Percentiles rank a stretch among this genome's conserved stretches.
phyloP scores from a whole-genome alignment of 2,888 invertebrate species.

The Platycheirus rosarum region DNA sequence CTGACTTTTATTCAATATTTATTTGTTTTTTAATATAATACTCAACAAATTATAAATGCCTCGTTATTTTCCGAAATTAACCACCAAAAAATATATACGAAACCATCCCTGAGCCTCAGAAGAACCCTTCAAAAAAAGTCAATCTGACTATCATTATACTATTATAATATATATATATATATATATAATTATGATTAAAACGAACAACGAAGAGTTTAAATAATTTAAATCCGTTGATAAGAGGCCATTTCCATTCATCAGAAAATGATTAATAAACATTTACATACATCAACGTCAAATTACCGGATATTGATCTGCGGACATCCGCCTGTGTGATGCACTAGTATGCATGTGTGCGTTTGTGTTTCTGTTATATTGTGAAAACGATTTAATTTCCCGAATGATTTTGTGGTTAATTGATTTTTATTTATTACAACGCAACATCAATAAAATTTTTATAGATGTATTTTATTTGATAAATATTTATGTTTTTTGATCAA shows the following conservation, averaged over 20 bases:
- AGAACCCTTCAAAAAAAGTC: too few relatives aligned
- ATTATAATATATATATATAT: too few relatives aligned
- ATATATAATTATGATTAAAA: not conserved
- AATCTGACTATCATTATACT: too few relatives aligned
- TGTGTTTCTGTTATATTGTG: not conserved
- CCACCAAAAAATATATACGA: too few relatives aligned
- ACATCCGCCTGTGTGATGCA: constrained; percentile 46
- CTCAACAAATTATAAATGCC: too few relatives aligned
- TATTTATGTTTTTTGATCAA: constrained; percentile 9
- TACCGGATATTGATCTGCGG: constrained; percentile 63
- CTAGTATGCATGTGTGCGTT: not conserved
- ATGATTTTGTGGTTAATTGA: constrained; percentile 70
- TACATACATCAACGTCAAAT: constrained; percentile 52
- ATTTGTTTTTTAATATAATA: too few relatives aligned
- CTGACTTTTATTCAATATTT: too few relatives aligned
- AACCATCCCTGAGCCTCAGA: too few relatives aligned
- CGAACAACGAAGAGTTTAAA: not conserved
- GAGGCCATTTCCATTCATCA: constrained; percentile 44
- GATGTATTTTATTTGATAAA: not conserved
- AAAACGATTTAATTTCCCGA: constrained; percentile 66
- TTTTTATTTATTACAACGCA: constrained; percentile 60
- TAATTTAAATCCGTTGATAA: constrained; percentile 31
- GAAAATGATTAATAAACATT: constrained; percentile 64
- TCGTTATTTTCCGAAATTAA: too few relatives aligned
- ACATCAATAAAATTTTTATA: not conserved